Conservation (phyloP, 2,797 vertebrate species). For the Lepidocolaptes lacrymiger region DNA sequence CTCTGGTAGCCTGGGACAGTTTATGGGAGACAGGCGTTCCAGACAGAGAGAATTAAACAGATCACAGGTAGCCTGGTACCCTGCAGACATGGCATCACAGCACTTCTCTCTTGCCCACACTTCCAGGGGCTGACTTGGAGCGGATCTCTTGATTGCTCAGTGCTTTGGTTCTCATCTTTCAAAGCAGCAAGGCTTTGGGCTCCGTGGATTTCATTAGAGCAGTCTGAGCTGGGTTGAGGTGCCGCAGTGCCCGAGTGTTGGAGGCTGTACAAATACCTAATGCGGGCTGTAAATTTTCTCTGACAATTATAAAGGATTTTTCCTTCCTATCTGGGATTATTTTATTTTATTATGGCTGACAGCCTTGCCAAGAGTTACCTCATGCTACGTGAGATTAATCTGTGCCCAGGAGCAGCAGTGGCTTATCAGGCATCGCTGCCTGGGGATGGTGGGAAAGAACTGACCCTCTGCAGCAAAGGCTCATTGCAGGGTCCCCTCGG, state of each 20-base stretch:
- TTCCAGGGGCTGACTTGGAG: background rate
- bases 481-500: background rate
- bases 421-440: background rate
- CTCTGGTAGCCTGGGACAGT: background rate
- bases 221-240: background rate
- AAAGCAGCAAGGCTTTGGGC: background rate
- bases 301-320: background rate
- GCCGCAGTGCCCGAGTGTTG: background rate
- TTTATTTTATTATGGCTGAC: background rate
- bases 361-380: conserved; percentile 6
- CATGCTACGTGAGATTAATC: background rate
- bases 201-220: background rate
- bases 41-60: background rate
- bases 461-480: background rate
- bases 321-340: background rate
- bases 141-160: background rate
- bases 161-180: background rate
- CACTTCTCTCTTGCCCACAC: background rate
- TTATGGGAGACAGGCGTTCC: background rate
- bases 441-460: background rate
- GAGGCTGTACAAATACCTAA: background rate
- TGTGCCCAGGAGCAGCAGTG: background rate
- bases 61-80: background rate
- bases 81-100: background rate
- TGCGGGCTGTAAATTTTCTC: background rate